Percentiles rank a stretch among this genome's conserved stretches.
These are phyloP conservation scores for Penaeus chinensis DNA, from an alignment of 1,140 invertebrate genomes.

Conservation along the genomic window DNA sequence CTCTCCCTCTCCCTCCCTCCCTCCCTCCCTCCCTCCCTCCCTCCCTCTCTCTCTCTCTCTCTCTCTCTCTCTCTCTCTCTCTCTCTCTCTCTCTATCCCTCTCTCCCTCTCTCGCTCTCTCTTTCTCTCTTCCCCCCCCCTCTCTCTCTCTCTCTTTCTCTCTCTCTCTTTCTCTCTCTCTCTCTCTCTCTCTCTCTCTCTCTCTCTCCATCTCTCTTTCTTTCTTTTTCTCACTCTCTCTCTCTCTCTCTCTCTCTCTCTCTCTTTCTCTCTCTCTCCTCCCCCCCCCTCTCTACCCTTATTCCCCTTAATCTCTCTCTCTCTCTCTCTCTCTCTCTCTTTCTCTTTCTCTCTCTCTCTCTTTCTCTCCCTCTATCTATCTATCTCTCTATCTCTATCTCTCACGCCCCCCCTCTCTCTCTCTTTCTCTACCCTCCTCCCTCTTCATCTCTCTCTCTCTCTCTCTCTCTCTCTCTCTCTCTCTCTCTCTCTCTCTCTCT, in stretches of 20 bases:
- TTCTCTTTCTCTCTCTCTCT: slow-evolving; percentile 4
- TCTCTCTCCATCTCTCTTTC: not conserved
- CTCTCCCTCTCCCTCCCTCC: not conserved
- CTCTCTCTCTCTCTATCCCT: not conserved
- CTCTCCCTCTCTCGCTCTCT: not conserved
- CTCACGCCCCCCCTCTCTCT: not conserved
- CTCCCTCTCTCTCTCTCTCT: not conserved
- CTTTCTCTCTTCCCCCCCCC: not conserved
- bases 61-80: not conserved
- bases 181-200: slow-evolving; percentile 12
- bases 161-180: slow-evolving; percentile 10
- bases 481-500: not conserved
- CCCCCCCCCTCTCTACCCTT: not conserved
- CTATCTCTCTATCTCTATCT: no score
- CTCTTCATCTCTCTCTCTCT: slow-evolving; percentile 9
- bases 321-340: not conserved
- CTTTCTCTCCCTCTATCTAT: not conserved
- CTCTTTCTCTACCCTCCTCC: not conserved
- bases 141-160: not conserved
- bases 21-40: not conserved
- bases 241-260: not conserved
- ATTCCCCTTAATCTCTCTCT: not conserved
- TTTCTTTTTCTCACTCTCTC: not conserved
- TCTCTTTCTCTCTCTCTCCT: not conserved
- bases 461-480: not conserved